Evolutionary conservation across 2,113 vertebrate genomes (phyloP), one percentile per base, ranked within the genome.

Genomic region (Sphaerodactylus townsendi): DNA sequence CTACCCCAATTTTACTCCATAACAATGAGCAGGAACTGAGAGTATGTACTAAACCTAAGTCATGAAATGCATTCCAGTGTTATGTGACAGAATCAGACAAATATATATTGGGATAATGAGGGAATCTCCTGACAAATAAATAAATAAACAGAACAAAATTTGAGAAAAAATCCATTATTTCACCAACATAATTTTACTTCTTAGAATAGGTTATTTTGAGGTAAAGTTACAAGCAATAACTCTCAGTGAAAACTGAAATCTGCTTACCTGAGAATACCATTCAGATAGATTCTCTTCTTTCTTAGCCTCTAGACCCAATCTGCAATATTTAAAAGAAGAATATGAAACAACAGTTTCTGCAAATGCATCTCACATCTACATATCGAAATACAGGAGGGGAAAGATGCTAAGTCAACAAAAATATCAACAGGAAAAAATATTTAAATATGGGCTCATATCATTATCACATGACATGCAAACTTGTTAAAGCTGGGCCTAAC

Each of bases 201-300:
- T 62, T 62, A 28, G 25, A 62, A 62, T 2, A 59, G 59, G 21
- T 62, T 23, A 62, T 28, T 62, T 28, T 62, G 59, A 62, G 28
- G 59, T 10, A 62, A 62, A 62, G 59, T 62, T 62, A 62, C 25
- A 62, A 28, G 59, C 25, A 69, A 19, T 19, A 72, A 85, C 33
- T 85, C 70, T 46, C 87, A 87, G 90, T 72, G 2, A 37, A 76
- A 86, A 76, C 1, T 56, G 50, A 90, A 50, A 2, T 15, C 37
- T n/a, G 87, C 92, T 88, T 94, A 98, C 98, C 96, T 99, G 98
- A 90, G 99, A 98, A 90, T 98, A 99, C 98, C 99, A 99, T 48
- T 99, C 98, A 46, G 98, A 94, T 87, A 99, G 95, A 90, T 98
- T 98, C 93, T 99, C 99, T 95, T 99, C 98, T 92, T 99, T 99